Evolutionary conservation across 2,113 vertebrate genomes (phyloP).

Genomic region (Melanostigma gelatinosum): DNA sequence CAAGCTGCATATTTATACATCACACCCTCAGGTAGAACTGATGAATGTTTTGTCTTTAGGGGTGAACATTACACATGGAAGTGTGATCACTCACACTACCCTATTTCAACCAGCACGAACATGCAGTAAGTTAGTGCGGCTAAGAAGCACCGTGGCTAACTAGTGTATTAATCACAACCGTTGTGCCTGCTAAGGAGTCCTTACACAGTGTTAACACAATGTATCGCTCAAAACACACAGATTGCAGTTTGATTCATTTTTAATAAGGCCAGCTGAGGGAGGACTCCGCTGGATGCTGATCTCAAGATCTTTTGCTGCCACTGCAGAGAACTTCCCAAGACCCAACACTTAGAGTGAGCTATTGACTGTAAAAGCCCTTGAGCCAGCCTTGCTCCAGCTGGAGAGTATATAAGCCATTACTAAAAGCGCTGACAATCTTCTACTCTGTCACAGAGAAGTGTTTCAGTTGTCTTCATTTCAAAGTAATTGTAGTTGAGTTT

Average conservation of each 20-base stretch:
- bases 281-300: slow-evolving; percentile 48
- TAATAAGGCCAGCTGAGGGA: slow-evolving; percentile 61
- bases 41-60: slow-evolving; percentile 41
- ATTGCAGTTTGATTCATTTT: slow-evolving; percentile 67
- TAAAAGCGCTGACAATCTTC: slow-evolving; percentile 63
- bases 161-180: slow-evolving; percentile 64
- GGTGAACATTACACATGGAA: slow-evolving; percentile 46
- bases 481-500: slow-evolving; percentile 42
- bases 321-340: slow-evolving; percentile 54
- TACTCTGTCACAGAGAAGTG: slow-evolving; percentile 31
- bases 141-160: slow-evolving; percentile 43
- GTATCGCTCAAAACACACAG: slow-evolving; percentile 65
- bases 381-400: slow-evolving; percentile 30
- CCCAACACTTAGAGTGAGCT: slow-evolving; percentile 56
- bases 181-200: slow-evolving; percentile 48
- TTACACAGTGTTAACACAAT: slow-evolving; percentile 57
- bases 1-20: slow-evolving; percentile 16
- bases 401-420: slow-evolving; percentile 62
- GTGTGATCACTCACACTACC: slow-evolving; percentile 47
- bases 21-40: slow-evolving; percentile 51
- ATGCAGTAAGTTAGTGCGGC: slow-evolving; percentile 35
- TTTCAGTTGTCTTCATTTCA: slow-evolving; percentile 55
- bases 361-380: slow-evolving; percentile 60
- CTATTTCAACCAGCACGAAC: slow-evolving; percentile 46
- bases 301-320: slow-evolving; percentile 55